These are phyloP conservation scores for Sarcophaga variegata DNA, from an alignment of 2,888 invertebrate species.

Conservation along the genomic window DNA sequence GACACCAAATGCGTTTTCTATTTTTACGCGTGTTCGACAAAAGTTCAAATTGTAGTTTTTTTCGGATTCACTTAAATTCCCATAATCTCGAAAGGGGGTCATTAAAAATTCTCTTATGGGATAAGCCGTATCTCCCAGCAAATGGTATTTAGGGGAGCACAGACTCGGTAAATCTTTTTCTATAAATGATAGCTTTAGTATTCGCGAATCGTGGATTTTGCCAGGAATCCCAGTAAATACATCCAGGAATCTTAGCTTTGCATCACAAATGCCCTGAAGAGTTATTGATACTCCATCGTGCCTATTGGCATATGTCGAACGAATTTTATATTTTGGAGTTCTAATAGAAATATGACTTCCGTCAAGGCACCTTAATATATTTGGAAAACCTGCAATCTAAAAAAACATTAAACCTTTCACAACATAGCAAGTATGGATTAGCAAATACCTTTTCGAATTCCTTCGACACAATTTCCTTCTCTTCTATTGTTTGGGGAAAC, in stretches of 20 bases:
- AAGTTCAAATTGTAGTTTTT: slow-evolving; percentile 73
- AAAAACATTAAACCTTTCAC: slow-evolving; percentile 40
- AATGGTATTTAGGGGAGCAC: slow-evolving; percentile 48
- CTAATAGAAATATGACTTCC: slow-evolving; percentile 67
- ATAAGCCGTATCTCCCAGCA: slow-evolving; percentile 59
- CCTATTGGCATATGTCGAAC: slow-evolving; percentile 71
- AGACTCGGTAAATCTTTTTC: slow-evolving; percentile 64
- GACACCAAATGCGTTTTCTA: too few relatives aligned
- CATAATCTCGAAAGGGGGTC: slow-evolving; percentile 69
- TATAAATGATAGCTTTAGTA: slow-evolving; percentile 60
- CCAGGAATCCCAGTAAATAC: slow-evolving; percentile 71
- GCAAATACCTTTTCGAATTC: slow-evolving; percentile 23
- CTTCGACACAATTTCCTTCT: slow-evolving; percentile 16
- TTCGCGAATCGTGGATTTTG: slow-evolving; percentile 71
- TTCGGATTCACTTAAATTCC: slow-evolving; percentile 71
- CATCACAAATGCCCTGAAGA: slow-evolving; percentile 72
- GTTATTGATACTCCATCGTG: too few relatives aligned
- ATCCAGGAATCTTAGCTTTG: slow-evolving; percentile 72
- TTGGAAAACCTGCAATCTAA: slow-evolving; percentile 10
- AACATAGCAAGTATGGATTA: background rate
- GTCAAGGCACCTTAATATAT: slow-evolving; percentile 49
- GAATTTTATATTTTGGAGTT: slow-evolving; percentile 60
- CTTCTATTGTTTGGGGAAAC: background rate
- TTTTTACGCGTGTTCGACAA: slow-evolving; percentile 31
- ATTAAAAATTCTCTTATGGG: slow-evolving; percentile 47